Percentiles rank a stretch among this genome's conserved stretches.
Evolutionary conservation across 2,888 invertebrate species (phyloP).

Genomic region (Spicauda simplicius): DNA sequence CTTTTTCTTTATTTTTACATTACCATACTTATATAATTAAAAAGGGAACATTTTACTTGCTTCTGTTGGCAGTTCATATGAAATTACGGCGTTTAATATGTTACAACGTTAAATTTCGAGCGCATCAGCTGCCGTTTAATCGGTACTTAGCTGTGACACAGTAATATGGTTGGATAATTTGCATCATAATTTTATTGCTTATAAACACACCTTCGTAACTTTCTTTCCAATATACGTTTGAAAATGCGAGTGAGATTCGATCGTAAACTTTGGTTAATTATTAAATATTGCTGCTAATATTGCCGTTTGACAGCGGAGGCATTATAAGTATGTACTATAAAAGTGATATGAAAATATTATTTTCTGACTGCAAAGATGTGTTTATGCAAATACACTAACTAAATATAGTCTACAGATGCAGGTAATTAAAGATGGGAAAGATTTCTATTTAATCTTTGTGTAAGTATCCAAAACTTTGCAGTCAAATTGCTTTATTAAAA

Average conservation of each 20-base stretch:
- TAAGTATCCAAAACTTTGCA: too few relatives aligned
- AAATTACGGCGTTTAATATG: slow-evolving; percentile 10
- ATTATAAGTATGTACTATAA: too few relatives aligned
- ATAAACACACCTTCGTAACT: slow-evolving; percentile 8
- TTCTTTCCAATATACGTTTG: not conserved
- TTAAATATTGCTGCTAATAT: not conserved
- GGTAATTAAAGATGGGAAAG: too few relatives aligned
- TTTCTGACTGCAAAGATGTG: too few relatives aligned
- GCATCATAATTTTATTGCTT: slow-evolving; percentile 27
- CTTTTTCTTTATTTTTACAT: not conserved
- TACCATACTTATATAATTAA: not conserved
- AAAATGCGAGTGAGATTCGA: not conserved
- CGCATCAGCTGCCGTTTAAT: slow-evolving; percentile 22
- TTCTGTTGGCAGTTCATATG: not conserved
- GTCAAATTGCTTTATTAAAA: too few relatives aligned
- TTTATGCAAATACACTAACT: too few relatives aligned
- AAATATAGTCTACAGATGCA: too few relatives aligned
- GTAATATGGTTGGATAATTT: slow-evolving; percentile 12
- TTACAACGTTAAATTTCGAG: slow-evolving; percentile 5
- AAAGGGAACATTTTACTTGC: not conserved
- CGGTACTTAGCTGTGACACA: slow-evolving; percentile 19
- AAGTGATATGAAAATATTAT: too few relatives aligned
- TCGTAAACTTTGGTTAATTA: not conserved
- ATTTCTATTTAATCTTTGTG: too few relatives aligned
- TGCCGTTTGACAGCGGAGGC: too few relatives aligned